Percentiles rank a stretch among this genome's conserved stretches.
These are phyloP conservation scores for Campopleginae sp. DNA, from an alignment of 2,888 invertebrate genomes.

Conservation along the genomic window DNA sequence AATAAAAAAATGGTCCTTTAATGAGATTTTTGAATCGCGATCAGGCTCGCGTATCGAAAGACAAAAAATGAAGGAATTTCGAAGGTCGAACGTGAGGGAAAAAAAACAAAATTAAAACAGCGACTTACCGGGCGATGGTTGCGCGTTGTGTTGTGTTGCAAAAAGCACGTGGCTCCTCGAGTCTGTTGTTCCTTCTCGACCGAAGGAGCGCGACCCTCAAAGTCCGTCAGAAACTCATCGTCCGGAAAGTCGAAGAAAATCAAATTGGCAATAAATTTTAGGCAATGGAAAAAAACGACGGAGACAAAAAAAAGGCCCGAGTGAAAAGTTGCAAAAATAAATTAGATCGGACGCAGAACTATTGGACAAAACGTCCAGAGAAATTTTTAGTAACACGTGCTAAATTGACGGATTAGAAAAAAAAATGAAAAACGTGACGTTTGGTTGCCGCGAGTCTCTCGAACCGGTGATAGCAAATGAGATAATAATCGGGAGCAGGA, in stretches of 20 bases:
- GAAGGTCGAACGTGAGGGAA: not conserved
- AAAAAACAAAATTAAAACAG: no score
- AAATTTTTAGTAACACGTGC: not conserved
- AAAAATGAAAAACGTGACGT: not conserved
- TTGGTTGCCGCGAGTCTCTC: constrained; percentile 4
- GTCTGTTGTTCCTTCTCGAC: not conserved
- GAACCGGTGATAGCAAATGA: constrained; percentile 81
- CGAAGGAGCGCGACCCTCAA: not conserved
- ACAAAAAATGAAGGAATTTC: not conserved
- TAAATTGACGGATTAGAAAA: not conserved
- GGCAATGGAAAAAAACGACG: not conserved
- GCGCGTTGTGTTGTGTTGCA: not conserved
- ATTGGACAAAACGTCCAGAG: not conserved
- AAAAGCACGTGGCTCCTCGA: not conserved
- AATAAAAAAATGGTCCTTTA: no score
- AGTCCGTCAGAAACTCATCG: not conserved
- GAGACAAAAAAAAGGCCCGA: not conserved
- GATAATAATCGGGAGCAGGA: constrained; percentile 82
- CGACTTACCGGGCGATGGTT: not conserved
- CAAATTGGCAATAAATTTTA: not conserved
- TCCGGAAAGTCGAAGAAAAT: not conserved
- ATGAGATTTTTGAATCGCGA: not conserved
- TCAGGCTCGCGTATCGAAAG: not conserved
- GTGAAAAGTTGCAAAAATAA: not conserved
- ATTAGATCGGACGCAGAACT: not conserved